Conservation (phyloP, 2,113 vertebrate species). For the Muntiacus muntjak region DNA sequence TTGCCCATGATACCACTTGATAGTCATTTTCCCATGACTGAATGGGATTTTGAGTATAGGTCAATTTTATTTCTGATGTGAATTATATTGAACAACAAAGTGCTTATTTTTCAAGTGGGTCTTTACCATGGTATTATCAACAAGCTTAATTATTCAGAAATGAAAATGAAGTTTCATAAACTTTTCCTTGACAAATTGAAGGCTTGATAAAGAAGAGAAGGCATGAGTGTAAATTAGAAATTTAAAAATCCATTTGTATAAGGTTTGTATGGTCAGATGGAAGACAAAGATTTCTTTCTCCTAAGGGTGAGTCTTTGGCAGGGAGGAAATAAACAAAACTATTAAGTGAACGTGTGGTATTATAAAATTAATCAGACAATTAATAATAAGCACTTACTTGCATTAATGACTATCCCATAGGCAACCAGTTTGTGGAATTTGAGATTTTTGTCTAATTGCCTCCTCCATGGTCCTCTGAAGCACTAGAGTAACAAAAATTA, state of each 20-base stretch:
- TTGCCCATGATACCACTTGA: not conserved
- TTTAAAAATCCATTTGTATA: not conserved
- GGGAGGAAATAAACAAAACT: not conserved
- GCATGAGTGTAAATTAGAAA: not conserved
- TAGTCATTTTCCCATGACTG: not conserved
- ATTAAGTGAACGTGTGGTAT: not conserved
- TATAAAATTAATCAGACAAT: not conserved
- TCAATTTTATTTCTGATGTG: not conserved
- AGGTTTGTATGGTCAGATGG: not conserved
- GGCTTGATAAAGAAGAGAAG: not conserved
- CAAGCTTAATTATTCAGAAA: slow-evolving; percentile 1
- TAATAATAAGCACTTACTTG: slow-evolving; percentile 77
- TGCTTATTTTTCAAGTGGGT: not conserved
- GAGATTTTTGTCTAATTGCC: slow-evolving; percentile 85
- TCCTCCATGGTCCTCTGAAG: slow-evolving; percentile 78
- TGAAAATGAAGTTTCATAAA: slow-evolving; percentile 19
- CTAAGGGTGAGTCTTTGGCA: not conserved
- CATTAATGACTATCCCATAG: slow-evolving; percentile 82
- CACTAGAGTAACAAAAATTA: slow-evolving; percentile 75
- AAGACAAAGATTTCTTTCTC: not conserved
- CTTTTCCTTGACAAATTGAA: not conserved
- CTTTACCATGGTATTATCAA: not conserved
- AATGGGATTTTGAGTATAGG: not conserved
- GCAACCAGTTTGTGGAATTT: slow-evolving; percentile 84
- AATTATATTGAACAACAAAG: not conserved